Percentiles rank a stretch among this genome's conserved stretches.
These are phyloP conservation scores for Dendrolimus houi DNA, from an alignment of 2,888 invertebrate genomes.

Conservation along the genomic window DNA sequence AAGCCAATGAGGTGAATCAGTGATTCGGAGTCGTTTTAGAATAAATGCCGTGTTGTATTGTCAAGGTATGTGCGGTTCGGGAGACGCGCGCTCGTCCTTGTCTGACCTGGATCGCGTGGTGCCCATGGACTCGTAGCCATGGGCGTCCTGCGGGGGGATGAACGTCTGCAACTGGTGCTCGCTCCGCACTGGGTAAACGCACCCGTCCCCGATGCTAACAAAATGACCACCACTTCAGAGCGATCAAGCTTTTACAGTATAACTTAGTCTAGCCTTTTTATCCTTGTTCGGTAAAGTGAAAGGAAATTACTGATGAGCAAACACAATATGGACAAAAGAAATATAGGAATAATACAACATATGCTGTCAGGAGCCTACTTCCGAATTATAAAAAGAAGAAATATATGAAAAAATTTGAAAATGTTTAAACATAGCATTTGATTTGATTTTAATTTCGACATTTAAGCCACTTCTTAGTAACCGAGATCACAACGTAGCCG, in stretches of 20 bases:
- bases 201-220: slow-evolving; percentile 92
- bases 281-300: too few species aligned
- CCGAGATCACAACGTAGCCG: too few species aligned
- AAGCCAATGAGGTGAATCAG: too few species aligned
- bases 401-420: background rate
- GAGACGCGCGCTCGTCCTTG: slow-evolving; percentile 28
- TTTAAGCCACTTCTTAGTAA: too few species aligned
- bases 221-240: slow-evolving; percentile 33
- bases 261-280: too few species aligned
- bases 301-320: too few species aligned
- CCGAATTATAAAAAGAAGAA: too few species aligned
- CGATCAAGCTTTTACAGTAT: slow-evolving; percentile 16
- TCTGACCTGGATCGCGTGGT: slow-evolving; percentile 90
- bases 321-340: too few species aligned
- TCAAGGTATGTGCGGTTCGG: slow-evolving; percentile 60
- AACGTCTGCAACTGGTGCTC: slow-evolving; percentile 76
- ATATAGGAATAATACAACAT: too few species aligned
- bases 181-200: slow-evolving; percentile 88
- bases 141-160: slow-evolving; percentile 56
- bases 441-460: too few species aligned
- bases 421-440: background rate
- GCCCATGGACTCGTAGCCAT: slow-evolving; percentile 92
- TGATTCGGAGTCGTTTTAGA: background rate
- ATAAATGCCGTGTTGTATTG: slow-evolving; percentile 15
- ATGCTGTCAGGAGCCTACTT: too few species aligned